Evolutionary conservation across 2,797 vertebrate species (phyloP).

Genomic region (Poecilia gillii): DNA sequence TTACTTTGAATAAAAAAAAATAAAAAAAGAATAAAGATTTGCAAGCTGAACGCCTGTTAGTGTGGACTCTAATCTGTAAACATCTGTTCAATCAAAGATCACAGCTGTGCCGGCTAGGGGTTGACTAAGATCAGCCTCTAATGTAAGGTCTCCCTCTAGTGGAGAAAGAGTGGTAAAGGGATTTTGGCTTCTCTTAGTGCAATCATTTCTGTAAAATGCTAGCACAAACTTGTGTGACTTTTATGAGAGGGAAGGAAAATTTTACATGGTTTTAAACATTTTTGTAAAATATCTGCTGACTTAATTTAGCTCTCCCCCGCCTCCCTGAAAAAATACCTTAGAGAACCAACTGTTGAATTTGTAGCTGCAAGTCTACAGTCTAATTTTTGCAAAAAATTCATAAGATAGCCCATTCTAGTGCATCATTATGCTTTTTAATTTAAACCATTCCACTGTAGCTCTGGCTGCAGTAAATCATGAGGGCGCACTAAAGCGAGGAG

Average conservation of each 20-base stretch:
- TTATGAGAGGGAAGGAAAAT: not conserved
- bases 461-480: not conserved
- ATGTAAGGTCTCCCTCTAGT: constrained; percentile 64
- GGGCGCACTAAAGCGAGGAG: too few species aligned
- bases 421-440: not conserved
- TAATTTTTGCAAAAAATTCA: not conserved
- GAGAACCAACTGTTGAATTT: not conserved
- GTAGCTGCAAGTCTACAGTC: not conserved
- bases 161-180: constrained; percentile 27
- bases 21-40: constrained; percentile 76
- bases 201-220: not conserved
- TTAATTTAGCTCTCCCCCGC: not conserved
- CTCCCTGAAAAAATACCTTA: not conserved
- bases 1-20: constrained; percentile 81
- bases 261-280: not conserved
- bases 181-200: not conserved
- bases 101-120: not conserved
- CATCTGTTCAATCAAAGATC: not conserved
- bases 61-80: constrained; percentile 36
- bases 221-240: not conserved
- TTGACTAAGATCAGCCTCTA: not conserved
- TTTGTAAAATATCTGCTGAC: not conserved
- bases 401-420: not conserved
- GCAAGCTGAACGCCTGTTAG: constrained; percentile 68
- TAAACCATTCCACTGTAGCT: not conserved